Percentiles rank a stretch among this genome's conserved stretches.
phyloP scores from a whole-genome alignment of 2,797 vertebrate species.

The Pelobates cultripes region DNA sequence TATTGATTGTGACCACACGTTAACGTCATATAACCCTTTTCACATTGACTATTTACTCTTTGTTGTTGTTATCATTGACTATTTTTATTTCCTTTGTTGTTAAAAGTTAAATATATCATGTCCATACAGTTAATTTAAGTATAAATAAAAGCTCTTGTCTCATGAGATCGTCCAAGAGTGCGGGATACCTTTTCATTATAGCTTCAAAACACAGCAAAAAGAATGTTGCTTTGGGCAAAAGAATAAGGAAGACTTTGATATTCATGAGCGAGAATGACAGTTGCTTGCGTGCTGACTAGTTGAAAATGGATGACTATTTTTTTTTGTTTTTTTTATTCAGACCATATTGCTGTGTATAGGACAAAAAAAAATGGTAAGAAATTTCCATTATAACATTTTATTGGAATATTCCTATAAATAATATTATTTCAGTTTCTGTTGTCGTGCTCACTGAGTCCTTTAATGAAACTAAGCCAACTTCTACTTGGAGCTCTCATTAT shows the following conservation, averaged over 20 bases:
- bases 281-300: constrained; percentile 37
- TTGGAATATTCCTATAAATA: too few relatives aligned
- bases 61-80: constrained; percentile 31
- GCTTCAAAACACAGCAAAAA: constrained; percentile 38
- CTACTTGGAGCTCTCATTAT: too few relatives aligned
- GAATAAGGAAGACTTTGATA: constrained; percentile 44
- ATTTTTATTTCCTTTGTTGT: constrained; percentile 25
- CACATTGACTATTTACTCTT: constrained; percentile 25
- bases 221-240: constrained; percentile 46
- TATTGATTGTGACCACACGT: too few relatives aligned
- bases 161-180: constrained; percentile 21
- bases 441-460: too few relatives aligned
- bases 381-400: too few relatives aligned
- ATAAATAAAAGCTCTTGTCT: constrained; percentile 35
- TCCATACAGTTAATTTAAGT: constrained; percentile 35
- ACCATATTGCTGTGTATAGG: not conserved
- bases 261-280: constrained; percentile 41
- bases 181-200: constrained; percentile 37
- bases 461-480: too few relatives aligned
- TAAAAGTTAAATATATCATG: constrained; percentile 19
- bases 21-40: constrained; percentile 25
- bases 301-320: constrained; percentile 17
- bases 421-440: too few relatives aligned
- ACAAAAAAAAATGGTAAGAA: not conserved
- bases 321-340: not conserved